Evolutionary conservation across 2,888 invertebrate species (phyloP).

Genomic region (Rotaria macrura): DNA sequence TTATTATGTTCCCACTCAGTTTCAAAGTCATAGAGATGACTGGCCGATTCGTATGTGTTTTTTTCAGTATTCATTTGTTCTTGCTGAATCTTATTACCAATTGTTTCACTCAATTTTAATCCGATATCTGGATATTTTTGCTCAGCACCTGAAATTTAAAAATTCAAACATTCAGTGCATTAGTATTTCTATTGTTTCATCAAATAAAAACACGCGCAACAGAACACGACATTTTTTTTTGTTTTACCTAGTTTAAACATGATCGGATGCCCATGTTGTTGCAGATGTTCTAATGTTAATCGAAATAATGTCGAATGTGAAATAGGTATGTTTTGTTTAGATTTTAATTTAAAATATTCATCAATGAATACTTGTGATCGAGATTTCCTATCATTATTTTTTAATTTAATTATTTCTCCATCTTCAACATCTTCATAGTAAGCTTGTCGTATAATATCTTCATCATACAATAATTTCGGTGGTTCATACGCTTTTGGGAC

Average conservation of each 20-base stretch:
- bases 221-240: not conserved
- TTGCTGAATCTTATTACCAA: not conserved
- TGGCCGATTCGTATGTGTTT: not conserved
- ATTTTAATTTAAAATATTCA: not conserved
- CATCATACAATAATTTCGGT: not conserved
- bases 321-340: not conserved
- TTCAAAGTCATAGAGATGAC: not conserved
- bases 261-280: conserved; percentile 18
- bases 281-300: not conserved
- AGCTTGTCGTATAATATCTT: not conserved
- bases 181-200: not conserved
- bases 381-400: not conserved
- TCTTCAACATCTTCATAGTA: conserved; percentile 17
- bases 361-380: conserved; percentile 19
- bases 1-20: not conserved
- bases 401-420: not conserved
- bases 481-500: not conserved
- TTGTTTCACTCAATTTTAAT: not conserved
- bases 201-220: too few species aligned
- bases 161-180: not conserved
- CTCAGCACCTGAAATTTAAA: not conserved
- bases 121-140: not conserved
- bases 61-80: not conserved
- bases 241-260: not conserved
- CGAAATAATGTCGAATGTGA: not conserved